phyloP scores from a whole-genome alignment of 2,113 vertebrate species.

The Chrysemys picta region DNA sequence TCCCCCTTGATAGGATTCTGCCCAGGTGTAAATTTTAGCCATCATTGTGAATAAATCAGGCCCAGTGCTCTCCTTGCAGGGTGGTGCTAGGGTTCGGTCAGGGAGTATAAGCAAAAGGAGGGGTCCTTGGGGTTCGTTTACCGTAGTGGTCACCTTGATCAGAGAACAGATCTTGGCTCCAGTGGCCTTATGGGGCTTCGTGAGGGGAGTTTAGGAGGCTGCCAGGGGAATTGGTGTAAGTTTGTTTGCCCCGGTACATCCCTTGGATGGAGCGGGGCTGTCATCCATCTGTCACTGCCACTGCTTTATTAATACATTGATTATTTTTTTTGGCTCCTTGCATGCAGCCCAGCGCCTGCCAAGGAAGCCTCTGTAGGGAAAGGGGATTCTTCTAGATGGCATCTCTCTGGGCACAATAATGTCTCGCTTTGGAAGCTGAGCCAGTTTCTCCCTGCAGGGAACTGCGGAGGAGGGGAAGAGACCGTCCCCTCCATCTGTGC shows the following conservation, averaged over 20 bases:
- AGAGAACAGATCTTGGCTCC: background rate
- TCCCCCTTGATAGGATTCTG: background rate
- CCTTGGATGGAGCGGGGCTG: background rate
- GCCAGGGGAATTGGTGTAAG: constrained; percentile 53
- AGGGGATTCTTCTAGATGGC: background rate
- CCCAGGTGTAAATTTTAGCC: background rate
- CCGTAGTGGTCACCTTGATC: background rate
- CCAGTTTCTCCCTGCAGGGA: background rate
- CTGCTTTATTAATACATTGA: constrained; percentile 47
- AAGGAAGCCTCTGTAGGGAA: background rate
- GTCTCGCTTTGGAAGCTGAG: constrained; percentile 31
- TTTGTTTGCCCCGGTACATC: constrained; percentile 29
- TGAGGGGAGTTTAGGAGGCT: background rate
- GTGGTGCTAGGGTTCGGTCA: background rate
- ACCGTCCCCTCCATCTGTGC: constrained; percentile 54
- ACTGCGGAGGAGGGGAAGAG: constrained; percentile 31
- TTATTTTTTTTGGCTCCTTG: background rate
- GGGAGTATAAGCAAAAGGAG: background rate
- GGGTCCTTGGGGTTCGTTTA: background rate
- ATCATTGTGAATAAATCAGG: background rate
- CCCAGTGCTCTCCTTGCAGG: background rate
- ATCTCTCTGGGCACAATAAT: background rate
- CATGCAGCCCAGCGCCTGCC: background rate
- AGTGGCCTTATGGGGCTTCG: rapidly evolving
- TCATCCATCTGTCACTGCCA: constrained; percentile 24